A percentile compares a stretch with the other conserved stretches of the same genome.
These are phyloP conservation scores for Priocnemis perturbator DNA, from an alignment of 2,888 invertebrate species.

Conservation along the genomic window DNA sequence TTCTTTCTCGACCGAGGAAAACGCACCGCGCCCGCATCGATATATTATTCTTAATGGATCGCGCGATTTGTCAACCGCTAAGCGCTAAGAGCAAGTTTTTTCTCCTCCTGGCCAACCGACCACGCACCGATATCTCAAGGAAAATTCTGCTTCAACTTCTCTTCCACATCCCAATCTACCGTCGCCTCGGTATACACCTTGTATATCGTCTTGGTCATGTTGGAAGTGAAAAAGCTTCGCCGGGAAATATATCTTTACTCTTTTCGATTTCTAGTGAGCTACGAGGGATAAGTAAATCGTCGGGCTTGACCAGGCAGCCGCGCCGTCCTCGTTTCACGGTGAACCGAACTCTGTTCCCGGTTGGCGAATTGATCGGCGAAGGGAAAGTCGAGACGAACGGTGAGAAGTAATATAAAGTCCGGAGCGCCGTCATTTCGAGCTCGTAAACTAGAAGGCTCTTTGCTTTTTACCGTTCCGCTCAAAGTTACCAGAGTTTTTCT, in stretches of 20 bases:
- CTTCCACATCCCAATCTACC: no score
- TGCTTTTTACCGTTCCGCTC: constrained; percentile 47
- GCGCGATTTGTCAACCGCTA: no score
- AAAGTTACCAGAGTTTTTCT: constrained; percentile 51
- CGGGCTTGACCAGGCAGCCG: constrained; percentile 14
- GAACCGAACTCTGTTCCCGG: constrained; percentile 27
- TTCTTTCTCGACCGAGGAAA: no score
- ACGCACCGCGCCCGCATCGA: no score
- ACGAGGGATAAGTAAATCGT: constrained; percentile 32
- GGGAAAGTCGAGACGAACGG: constrained; percentile 28
- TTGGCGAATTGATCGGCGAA: constrained; percentile 40
- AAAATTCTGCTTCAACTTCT: no score
- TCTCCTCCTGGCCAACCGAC: no score
- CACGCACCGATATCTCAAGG: no score
- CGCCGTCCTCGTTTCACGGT: constrained; percentile 13
- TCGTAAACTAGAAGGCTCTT: constrained; percentile 66
- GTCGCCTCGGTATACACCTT: no score
- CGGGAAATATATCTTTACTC: neutral
- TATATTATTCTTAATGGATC: no score
- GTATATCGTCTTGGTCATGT: no score
- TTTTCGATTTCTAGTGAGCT: neutral
- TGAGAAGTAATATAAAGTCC: constrained; percentile 69
- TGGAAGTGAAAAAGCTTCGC: neutral
- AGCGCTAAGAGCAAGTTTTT: no score
- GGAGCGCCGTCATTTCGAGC: constrained; percentile 64